phyloP scores from a whole-genome alignment of 2,797 vertebrate genomes.

The Benthosema pterotum region DNA sequence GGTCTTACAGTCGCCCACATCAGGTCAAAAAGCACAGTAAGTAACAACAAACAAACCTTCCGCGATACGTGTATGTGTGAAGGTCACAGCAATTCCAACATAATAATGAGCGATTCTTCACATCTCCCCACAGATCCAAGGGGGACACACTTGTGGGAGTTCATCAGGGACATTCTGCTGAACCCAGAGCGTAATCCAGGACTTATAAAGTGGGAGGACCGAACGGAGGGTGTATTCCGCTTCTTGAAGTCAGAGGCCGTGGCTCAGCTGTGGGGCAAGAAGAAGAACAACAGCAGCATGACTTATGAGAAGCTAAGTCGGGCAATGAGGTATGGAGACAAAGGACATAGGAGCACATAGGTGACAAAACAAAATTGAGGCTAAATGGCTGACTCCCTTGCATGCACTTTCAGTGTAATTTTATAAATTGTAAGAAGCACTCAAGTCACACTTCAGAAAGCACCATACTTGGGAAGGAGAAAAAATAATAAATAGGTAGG shows the following conservation, averaged over 20 bases:
- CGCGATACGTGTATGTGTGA: too few species aligned
- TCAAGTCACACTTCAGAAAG: background rate
- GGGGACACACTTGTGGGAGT: constrained; percentile 97
- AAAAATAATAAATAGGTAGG: background rate
- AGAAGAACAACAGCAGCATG: constrained; percentile 99
- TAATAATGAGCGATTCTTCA: background rate
- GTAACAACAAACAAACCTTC: constrained; percentile 54
- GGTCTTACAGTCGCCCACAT: constrained; percentile 78
- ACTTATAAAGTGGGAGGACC: constrained; percentile 97
- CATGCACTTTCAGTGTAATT: too few species aligned
- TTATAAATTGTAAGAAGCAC: background rate
- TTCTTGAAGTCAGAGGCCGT: constrained; percentile 98
- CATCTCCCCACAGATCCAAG: constrained; percentile 81
- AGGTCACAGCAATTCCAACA: too few species aligned
- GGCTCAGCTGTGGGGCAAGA: constrained; percentile 97
- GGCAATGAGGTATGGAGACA: constrained; percentile 89
- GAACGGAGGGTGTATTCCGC: constrained; percentile 92
- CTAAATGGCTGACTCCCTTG: too few species aligned
- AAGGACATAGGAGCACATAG: too few species aligned
- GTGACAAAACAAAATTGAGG: too few species aligned
- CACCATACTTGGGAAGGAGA: background rate
- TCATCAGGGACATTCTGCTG: constrained; percentile 96
- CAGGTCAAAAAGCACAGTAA: constrained; percentile 95
- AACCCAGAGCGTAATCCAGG: constrained; percentile 95
- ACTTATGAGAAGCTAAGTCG: constrained; percentile 98